Conservation (phyloP, 2,113 vertebrate species). For the Scopus umbretta region DNA sequence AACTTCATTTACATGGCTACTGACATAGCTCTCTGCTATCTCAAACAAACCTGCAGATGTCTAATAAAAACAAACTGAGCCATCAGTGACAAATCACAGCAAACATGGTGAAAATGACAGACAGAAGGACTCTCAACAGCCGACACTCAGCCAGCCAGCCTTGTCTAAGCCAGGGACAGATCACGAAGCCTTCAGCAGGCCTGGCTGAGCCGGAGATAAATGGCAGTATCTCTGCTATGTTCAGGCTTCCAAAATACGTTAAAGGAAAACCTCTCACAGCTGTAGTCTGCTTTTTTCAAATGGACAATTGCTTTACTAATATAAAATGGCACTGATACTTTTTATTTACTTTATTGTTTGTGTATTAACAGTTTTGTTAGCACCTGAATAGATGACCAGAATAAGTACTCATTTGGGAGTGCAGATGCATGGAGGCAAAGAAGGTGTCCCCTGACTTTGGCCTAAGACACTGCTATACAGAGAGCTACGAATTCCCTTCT, state of each 20-base stretch:
- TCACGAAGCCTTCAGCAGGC: not conserved
- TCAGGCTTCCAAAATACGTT: not conserved
- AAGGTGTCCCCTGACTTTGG: not conserved
- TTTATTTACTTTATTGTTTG: not conserved
- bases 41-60: not conserved
- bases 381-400: not conserved
- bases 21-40: not conserved
- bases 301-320: not conserved
- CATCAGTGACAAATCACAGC: not conserved
- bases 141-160: not conserved
- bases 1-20: not conserved
- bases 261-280: not conserved
- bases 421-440: not conserved
- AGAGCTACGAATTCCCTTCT: not conserved
- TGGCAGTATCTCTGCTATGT: not conserved
- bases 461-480: not conserved
- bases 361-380: not conserved
- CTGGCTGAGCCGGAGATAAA: not conserved
- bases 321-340: not conserved
- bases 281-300: not conserved
- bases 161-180: not conserved
- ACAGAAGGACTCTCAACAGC: not conserved
- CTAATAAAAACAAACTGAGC: not conserved
- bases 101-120: not conserved
- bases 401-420: not conserved